Base-by-base conservation (phyloP, 2,797 vertebrate species). In the Ptychobarbus kaznakovi region DNA sequence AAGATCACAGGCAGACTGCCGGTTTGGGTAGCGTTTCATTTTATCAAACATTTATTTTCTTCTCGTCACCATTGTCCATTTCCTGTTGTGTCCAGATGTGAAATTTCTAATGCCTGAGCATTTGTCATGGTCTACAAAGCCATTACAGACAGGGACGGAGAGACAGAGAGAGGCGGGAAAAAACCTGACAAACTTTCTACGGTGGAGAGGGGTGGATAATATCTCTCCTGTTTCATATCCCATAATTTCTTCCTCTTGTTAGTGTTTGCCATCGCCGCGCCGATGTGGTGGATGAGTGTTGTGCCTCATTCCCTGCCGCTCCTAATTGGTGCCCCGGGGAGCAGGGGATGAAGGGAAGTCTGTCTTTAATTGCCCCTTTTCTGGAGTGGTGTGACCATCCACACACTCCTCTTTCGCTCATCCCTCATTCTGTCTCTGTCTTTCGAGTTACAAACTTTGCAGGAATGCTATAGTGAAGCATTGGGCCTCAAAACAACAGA, bases 31-130 rank as follows among this genome's bases (percentile, higher is more conserved):
- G 73, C 25, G 66, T 49, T 80, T 86, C 51, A 46, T 72, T 81
- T 61, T 53, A 78, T 82, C 56, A 93, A 94, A 93, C 92, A 94
- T 94, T 94, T 94, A 94, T 95, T 94, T 92, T 94, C 94, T 93
- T 90, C 91, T 93, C 93, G 88, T 91, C 92, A 90, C 93, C 90
- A 91, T 92, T 92, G 94, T 95, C 94, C 94, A 95, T 96, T 96
- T 95, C 93, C 95, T 94, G 92, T 94, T 94, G 93, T 93, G 94
- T 93, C 93, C 93, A 92, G 90, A 95, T 94, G 94, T 93, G 94
- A 95, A 94, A 94, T 94, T 94, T 95, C 93, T 92, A 94, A 95
- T 94, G 93, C 91, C 90, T 93, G 93, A 91, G 93, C 92, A 95
- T 95, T 95, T 94, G 95, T 95, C 95, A 95, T 87, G 92, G 94